Evolutionary conservation across 1,140 invertebrate genomes (phyloP), one percentile per base, ranked within the genome.

Genomic region (Liolophura sinensis): DNA sequence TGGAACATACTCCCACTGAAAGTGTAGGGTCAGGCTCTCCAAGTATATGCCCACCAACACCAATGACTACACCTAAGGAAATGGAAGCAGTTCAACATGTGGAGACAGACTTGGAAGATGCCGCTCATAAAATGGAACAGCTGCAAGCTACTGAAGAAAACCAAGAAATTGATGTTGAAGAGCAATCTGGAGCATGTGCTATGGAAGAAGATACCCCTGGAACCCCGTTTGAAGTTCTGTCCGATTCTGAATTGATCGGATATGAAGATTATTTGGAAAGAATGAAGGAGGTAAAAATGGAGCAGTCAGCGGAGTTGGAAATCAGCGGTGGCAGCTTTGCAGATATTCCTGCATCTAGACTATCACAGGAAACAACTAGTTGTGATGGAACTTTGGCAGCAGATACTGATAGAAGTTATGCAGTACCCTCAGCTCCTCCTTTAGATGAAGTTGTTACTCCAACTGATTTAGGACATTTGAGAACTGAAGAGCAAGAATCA

Each of bases 181-280:
- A 47, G 77, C 84, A 31, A 65, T 50, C 69, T 15, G 73, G 70
- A 66, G 73, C 76, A 71, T 68, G 59, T 57, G 71, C 24, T 50
- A 57, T 58, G 47, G 69, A 67, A 31, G 69, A 75, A 14, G 74
- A 79, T 69, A 73, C 71, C 14, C 51, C 72, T 16, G 70, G 68
- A 50, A 85, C 84, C 63, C 80, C 86, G 24, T 83, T 84, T 76
- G 86, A 87, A 74, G 71, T 78, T 62, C 79, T 80, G 68, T 79
- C 78, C 62, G 78, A 82, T 48, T 77, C 72, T 64, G 83, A 86
- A 52, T 62, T 79, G 20, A 76, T 79, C 48, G 84, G 70, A 7
- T 77, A 73, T 69, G 68, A 73, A 11, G 57, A 70, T 16, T 73
- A 62, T 62, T 52, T 65, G 51, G 66, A 68, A 24, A 73, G 77